Evolutionary conservation across 2,797 vertebrate species (phyloP).

Genomic region (Poeciliopsis presidionis): DNA sequence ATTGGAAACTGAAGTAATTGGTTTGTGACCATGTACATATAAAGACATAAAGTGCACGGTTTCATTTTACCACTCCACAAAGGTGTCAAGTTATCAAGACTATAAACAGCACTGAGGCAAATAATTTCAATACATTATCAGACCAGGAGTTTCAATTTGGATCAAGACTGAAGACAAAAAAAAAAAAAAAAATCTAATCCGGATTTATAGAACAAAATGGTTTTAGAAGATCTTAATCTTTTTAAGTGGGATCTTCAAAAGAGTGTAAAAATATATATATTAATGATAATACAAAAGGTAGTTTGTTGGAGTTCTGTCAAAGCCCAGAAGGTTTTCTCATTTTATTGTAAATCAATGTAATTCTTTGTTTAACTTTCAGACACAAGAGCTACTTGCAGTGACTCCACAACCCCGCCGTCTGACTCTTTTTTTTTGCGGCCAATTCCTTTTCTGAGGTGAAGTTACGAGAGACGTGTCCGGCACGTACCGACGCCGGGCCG

Average conservation of each 20-base stretch:
- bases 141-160: neutral
- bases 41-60: too few species aligned
- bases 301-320: neutral
- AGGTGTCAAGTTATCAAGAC: neutral
- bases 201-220: neutral
- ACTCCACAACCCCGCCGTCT: too few species aligned
- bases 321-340: neutral
- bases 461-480: too few species aligned
- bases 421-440: neutral
- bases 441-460: neutral
- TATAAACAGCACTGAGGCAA: neutral
- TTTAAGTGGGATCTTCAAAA: neutral
- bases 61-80: neutral
- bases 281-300: too few species aligned
- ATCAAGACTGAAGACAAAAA: too few species aligned
- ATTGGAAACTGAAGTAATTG: neutral
- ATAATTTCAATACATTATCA: neutral
- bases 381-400: neutral
- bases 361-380: neutral
- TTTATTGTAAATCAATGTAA: neutral
- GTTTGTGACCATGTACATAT: neutral
- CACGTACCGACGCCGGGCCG: conserved; percentile 86
- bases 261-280: neutral
- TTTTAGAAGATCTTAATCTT: neutral
- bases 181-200: neutral